Evolutionary conservation across 2,113 vertebrate species (phyloP).

Genomic region (Ptyas mucosa): DNA sequence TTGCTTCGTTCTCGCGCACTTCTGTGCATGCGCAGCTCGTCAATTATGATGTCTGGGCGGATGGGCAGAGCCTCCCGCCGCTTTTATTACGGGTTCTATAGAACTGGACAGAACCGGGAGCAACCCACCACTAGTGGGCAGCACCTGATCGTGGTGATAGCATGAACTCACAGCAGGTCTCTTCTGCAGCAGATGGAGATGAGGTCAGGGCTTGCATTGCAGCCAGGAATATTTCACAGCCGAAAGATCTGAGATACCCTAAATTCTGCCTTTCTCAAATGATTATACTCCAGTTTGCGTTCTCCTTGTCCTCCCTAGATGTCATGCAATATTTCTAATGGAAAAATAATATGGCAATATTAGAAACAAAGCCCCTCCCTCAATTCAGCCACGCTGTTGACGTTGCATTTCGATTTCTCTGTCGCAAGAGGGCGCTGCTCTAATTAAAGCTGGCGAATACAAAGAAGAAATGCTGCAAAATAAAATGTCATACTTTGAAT

Average conservation of each 20-base stretch:
- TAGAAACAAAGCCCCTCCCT: background rate
- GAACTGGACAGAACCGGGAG: too few relatives aligned
- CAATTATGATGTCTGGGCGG: too few relatives aligned
- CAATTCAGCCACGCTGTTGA: background rate
- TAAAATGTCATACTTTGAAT: conserved; percentile 16
- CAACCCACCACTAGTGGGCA: too few relatives aligned
- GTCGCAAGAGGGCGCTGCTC: conserved; percentile 14
- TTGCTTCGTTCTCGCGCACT: too few relatives aligned
- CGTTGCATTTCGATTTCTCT: background rate
- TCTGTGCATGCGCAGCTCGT: too few relatives aligned
- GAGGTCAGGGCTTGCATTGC: background rate
- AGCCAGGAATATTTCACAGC: background rate
- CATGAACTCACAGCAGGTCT: background rate
- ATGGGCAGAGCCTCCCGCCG: too few relatives aligned
- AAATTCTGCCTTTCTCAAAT: background rate
- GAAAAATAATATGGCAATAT: background rate
- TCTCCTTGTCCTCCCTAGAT: background rate
- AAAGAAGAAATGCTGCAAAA: conserved; percentile 4
- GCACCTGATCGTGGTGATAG: background rate
- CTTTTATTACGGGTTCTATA: too few relatives aligned
- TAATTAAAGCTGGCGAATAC: background rate
- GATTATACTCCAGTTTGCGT: background rate
- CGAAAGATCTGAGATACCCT: background rate
- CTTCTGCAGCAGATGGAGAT: background rate
- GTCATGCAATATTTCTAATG: background rate